Evolutionary conservation across 2,797 vertebrate genomes (phyloP).

Genomic region (Euthynnus affinis): DNA sequence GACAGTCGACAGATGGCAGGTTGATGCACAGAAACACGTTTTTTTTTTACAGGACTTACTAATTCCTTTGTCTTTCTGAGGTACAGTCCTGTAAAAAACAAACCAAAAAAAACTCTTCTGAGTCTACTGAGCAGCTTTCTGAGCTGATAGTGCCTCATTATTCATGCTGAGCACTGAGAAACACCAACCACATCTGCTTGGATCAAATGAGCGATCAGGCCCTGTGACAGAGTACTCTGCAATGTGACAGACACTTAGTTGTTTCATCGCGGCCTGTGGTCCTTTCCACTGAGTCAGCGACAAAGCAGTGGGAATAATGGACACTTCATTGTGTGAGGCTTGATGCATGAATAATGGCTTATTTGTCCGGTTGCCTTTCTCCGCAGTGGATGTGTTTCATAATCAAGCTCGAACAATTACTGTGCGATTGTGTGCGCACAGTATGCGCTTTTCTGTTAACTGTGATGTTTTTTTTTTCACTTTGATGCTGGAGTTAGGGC

Average conservation of each 20-base stretch:
- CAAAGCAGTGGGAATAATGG: conserved; percentile 64
- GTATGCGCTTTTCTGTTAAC: conserved; percentile 7
- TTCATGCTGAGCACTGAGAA: conserved; percentile 19
- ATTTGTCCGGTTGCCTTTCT: conserved; percentile 55
- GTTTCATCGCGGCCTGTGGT: conserved; percentile 59
- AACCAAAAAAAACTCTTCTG: no score
- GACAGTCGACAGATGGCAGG: conserved; percentile 63
- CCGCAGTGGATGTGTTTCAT: conserved; percentile 55
- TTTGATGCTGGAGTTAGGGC: conserved; percentile 40
- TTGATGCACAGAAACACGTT: conserved; percentile 29
- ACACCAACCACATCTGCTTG: conserved; percentile 54
- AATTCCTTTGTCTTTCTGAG: neutral
- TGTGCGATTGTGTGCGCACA: conserved; percentile 8
- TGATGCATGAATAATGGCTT: conserved; percentile 61
- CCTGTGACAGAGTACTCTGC: conserved; percentile 45
- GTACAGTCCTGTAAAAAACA: no score
- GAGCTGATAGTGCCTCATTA: conserved; percentile 40
- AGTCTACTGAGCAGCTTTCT: conserved; percentile 7
- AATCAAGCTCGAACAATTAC: conserved; percentile 52
- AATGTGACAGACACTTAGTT: conserved; percentile 55
- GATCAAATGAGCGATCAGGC: conserved; percentile 59
- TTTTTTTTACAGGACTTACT: conserved; percentile 15
- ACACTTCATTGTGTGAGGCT: conserved; percentile 50
- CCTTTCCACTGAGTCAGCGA: conserved; percentile 53
- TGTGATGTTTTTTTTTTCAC: conserved; percentile 16